Conservation (phyloP, 2,888 invertebrate genomes). For the Acronicta alni region DNA sequence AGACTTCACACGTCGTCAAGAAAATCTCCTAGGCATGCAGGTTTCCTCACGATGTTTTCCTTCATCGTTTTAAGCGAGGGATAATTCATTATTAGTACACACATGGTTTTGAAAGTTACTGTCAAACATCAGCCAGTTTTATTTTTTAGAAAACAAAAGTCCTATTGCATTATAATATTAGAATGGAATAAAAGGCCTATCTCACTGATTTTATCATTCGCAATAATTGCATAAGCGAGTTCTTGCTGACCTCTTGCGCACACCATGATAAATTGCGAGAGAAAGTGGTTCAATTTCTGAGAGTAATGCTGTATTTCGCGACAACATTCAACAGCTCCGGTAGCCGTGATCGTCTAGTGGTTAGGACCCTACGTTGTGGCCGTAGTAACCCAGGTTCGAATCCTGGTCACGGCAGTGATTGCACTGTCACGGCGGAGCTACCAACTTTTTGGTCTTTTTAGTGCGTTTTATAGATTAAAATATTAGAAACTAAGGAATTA, state of each 20-base stretch:
- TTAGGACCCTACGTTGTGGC: conserved; percentile 94
- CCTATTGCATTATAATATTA: not conserved
- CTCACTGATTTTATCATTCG: not conserved
- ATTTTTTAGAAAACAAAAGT: no score
- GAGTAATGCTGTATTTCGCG: conserved; percentile 15
- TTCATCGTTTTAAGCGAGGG: no score
- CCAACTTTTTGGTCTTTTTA: conserved; percentile 19
- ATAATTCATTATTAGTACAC: no score
- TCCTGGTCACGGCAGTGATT: conserved; percentile 92
- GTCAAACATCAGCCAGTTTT: no score
- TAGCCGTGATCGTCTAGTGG: conserved; percentile 76
- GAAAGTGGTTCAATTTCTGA: conserved; percentile 57
- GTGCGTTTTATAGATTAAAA: conserved; percentile 1
- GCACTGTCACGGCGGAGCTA: conserved; percentile 69
- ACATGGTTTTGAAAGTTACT: no score
- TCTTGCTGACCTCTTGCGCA: conserved; percentile 46
- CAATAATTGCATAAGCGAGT: conserved; percentile 34
- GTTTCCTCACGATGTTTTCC: no score
- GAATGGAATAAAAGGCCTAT: not conserved
- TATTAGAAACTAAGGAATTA: not conserved
- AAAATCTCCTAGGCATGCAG: no score
- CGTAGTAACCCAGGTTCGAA: conserved; percentile 93
- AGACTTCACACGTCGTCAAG: no score
- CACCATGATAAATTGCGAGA: conserved; percentile 39
- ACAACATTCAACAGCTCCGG: conserved; percentile 58